phyloP scores from a whole-genome alignment of 2,888 invertebrate genomes.

The Apoda limacodes region DNA sequence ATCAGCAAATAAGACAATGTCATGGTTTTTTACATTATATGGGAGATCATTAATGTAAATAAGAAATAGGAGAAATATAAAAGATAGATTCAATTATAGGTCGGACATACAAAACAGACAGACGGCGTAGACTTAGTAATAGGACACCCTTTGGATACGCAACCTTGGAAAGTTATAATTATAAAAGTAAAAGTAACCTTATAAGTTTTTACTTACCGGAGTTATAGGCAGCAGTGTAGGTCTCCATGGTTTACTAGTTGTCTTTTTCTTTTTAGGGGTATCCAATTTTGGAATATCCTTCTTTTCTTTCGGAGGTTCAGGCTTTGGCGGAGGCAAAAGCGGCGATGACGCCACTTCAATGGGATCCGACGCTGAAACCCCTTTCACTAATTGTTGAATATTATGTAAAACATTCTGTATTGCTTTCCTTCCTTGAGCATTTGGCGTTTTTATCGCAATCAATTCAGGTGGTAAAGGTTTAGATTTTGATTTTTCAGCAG shows the following conservation, averaged over 20 bases:
- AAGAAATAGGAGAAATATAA: too few relatives aligned
- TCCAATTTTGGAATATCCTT: slow-evolving; percentile 31
- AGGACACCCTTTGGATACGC: too few relatives aligned
- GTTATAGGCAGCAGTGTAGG: slow-evolving; percentile 79
- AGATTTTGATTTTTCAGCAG: slow-evolving; percentile 37
- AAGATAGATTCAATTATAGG: too few relatives aligned
- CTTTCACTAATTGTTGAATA: slow-evolving; percentile 61
- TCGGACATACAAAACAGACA: too few relatives aligned
- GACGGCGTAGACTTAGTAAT: too few relatives aligned
- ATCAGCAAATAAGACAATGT: too few relatives aligned
- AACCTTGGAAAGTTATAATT: too few relatives aligned
- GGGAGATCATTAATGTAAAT: too few relatives aligned
- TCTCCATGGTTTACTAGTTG: slow-evolving; percentile 76
- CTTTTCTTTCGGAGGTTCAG: slow-evolving; percentile 35
- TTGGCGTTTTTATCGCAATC: slow-evolving; percentile 68
- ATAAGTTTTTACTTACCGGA: slow-evolving; percentile 52
- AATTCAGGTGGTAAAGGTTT: slow-evolving; percentile 67
- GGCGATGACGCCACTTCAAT: slow-evolving; percentile 56
- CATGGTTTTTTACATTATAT: too few relatives aligned
- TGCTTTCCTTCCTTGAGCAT: slow-evolving; percentile 50
- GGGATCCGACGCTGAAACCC: slow-evolving; percentile 54
- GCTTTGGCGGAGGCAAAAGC: slow-evolving; percentile 32
- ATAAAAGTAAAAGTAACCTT: too few relatives aligned
- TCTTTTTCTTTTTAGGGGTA: slow-evolving; percentile 42
- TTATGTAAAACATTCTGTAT: slow-evolving; percentile 61